These are phyloP conservation scores for Acipenser oxyrinchus DNA, from an alignment of 2,797 vertebrate species.

Conservation along the genomic window DNA sequence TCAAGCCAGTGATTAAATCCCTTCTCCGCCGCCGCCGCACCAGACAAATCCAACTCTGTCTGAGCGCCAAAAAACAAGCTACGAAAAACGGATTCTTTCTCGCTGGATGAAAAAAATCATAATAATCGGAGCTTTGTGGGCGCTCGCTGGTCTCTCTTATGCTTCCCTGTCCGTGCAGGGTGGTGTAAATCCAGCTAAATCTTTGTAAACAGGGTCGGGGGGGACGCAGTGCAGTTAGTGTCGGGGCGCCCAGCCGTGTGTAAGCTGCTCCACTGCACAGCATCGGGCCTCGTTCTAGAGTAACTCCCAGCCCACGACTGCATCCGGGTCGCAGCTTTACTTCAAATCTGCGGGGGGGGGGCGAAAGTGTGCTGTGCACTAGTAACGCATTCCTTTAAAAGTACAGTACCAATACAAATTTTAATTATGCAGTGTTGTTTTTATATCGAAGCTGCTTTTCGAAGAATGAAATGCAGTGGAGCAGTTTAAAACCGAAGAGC, in stretches of 20 bases:
- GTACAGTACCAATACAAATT: no score
- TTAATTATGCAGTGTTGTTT: no score
- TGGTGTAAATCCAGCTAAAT: neutral
- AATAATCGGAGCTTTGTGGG: neutral
- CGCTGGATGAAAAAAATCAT: no score
- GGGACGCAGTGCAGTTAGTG: neutral
- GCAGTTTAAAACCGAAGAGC: no score
- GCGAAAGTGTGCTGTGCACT: neutral
- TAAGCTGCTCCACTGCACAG: conserved; percentile 16
- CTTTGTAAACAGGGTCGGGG: conserved; percentile 15
- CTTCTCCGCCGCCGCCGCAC: conserved; percentile 15
- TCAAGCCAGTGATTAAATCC: conserved; percentile 10
- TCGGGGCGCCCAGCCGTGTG: conserved; percentile 5
- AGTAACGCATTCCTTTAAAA: no score
- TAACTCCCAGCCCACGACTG: conserved; percentile 8
- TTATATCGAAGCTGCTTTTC: no score
- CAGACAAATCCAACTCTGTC: conserved; percentile 13
- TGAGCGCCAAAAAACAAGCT: conserved; percentile 27
- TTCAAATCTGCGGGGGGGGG: conserved; percentile 1
- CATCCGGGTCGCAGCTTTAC: conserved; percentile 25
- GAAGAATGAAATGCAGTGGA: neutral
- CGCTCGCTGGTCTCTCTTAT: neutral
- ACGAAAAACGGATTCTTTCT: conserved; percentile 10
- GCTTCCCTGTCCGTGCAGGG: neutral
- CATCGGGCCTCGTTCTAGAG: conserved; percentile 23